Conservation (phyloP, 1,140 invertebrate genomes). For the Diachasma alloeum region DNA sequence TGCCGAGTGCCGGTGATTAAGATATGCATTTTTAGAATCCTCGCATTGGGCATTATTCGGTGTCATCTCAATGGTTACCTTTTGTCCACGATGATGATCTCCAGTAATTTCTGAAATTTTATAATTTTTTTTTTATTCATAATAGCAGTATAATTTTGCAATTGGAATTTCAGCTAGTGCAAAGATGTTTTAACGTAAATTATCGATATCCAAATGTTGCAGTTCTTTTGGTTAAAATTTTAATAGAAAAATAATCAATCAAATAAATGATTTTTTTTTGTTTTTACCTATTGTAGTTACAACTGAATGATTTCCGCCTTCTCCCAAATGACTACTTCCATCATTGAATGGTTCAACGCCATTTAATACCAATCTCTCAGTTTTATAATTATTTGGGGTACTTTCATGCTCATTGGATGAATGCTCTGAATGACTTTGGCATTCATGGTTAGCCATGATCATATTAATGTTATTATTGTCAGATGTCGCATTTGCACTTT, state of each 20-base stretch:
- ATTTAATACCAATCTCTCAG: not conserved
- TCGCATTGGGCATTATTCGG: conserved; percentile 60
- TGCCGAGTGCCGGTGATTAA: conserved; percentile 38
- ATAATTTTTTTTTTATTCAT: too few relatives aligned
- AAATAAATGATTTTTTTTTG: too few relatives aligned
- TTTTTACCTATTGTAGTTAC: not conserved
- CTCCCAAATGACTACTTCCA: not conserved
- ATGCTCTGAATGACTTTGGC: not conserved
- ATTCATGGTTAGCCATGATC: conserved; percentile 19
- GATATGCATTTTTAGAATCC: conserved; percentile 52
- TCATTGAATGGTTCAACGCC: not conserved
- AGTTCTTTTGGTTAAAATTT: too few relatives aligned
- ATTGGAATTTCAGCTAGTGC: too few relatives aligned
- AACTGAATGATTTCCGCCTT: not conserved
- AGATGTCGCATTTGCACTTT: conserved; percentile 7
- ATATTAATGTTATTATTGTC: conserved; percentile 21
- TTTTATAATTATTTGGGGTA: not conserved
- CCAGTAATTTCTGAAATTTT: conserved; percentile 33
- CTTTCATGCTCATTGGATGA: not conserved
- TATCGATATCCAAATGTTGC: too few relatives aligned
- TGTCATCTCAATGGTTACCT: conserved; percentile 61
- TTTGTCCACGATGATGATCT: conserved; percentile 56
- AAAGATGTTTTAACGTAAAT: too few relatives aligned
- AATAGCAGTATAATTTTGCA: too few relatives aligned
- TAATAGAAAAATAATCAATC: too few relatives aligned